Percentiles rank a stretch among this genome's conserved stretches.
These are phyloP conservation scores for Buphagus erythrorhynchus DNA, from an alignment of 2,797 vertebrate species.

Conservation along the genomic window DNA sequence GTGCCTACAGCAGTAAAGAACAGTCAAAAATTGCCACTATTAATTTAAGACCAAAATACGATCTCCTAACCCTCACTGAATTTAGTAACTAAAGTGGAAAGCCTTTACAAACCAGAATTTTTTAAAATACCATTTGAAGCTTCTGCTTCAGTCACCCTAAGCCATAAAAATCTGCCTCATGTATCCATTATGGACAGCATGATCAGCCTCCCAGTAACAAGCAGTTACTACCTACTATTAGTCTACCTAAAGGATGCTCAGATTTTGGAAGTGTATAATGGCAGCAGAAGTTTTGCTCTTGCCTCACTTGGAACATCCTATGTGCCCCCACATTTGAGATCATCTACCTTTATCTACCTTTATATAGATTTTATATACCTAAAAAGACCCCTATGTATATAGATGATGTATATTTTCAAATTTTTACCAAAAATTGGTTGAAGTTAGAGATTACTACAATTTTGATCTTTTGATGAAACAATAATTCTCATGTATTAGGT, in stretches of 20 bases:
- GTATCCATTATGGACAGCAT: background rate
- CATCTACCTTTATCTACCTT: background rate
- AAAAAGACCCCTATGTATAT: background rate
- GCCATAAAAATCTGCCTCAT: background rate
- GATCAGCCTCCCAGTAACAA: background rate
- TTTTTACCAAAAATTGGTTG: background rate
- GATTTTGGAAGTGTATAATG: background rate
- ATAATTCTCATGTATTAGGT: background rate
- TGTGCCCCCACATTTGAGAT: background rate
- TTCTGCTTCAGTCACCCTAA: background rate
- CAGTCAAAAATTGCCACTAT: background rate
- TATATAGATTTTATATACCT: background rate
- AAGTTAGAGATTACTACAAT: background rate
- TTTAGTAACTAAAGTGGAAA: background rate
- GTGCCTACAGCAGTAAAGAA: background rate
- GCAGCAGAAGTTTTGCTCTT: background rate
- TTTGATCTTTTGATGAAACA: background rate
- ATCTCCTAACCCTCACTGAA: background rate
- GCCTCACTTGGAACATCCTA: background rate
- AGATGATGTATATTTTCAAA: background rate
- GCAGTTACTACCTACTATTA: background rate
- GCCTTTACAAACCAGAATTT: background rate
- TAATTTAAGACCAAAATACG: background rate
- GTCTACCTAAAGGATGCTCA: background rate
- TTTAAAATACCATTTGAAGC: background rate